These are phyloP conservation scores for Apodemia duryi DNA, from an alignment of 2,888 invertebrate species.

Conservation along the genomic window DNA sequence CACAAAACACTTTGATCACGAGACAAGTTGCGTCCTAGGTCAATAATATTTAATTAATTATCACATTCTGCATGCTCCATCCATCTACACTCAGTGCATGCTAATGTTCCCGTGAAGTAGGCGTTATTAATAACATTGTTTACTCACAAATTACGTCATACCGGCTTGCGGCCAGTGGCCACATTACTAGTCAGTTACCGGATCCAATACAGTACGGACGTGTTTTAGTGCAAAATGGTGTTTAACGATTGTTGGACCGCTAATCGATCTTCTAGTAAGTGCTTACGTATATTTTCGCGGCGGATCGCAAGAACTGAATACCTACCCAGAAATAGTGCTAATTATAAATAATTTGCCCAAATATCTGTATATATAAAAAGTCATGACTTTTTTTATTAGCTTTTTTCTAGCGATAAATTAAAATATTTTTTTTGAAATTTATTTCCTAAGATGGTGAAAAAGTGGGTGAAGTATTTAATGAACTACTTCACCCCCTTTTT, in stretches of 20 bases:
- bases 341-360: too few relatives aligned
- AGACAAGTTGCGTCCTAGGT: too few relatives aligned
- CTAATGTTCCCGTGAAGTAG: slow-evolving; percentile 46
- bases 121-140: slow-evolving; percentile 55
- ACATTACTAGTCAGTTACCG: slow-evolving; percentile 21
- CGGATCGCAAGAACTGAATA: not conserved
- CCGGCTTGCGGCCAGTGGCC: slow-evolving; percentile 16
- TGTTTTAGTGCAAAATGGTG: slow-evolving; percentile 44
- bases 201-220: not conserved
- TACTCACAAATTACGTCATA: slow-evolving; percentile 39
- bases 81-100: slow-evolving; percentile 25
- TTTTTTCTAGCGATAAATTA: too few relatives aligned
- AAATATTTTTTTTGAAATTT: too few relatives aligned
- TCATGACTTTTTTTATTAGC: too few relatives aligned
- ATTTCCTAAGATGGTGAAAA: too few relatives aligned
- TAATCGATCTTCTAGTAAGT: slow-evolving; percentile 48
- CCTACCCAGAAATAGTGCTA: too few relatives aligned
- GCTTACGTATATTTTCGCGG: slow-evolving; percentile 18
- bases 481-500: too few relatives aligned
- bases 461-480: too few relatives aligned
- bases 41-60: not conserved
- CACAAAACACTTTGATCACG: too few relatives aligned
- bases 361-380: too few relatives aligned
- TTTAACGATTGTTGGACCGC: slow-evolving; percentile 65
- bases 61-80: slow-evolving; percentile 24